These are phyloP conservation scores for Plebejus argus DNA, from an alignment of 2,888 invertebrate genomes.

Conservation along the genomic window DNA sequence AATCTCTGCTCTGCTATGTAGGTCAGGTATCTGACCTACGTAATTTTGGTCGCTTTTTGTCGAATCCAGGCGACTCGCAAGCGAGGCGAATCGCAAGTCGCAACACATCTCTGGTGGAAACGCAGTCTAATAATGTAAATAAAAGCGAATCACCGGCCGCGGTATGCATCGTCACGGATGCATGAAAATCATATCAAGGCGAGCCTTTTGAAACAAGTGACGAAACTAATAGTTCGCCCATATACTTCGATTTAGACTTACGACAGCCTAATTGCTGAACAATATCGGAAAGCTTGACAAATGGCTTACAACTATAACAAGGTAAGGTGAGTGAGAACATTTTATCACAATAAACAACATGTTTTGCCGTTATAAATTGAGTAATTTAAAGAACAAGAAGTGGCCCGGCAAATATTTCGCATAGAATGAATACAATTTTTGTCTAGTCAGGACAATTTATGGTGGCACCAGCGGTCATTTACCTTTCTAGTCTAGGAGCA, in stretches of 20 bases:
- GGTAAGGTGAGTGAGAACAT: neutral
- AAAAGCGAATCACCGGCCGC: neutral
- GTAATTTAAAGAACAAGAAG: neutral
- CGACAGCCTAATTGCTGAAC: slow-evolving; percentile 26
- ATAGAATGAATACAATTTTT: neutral
- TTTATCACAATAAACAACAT: neutral
- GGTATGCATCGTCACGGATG: neutral
- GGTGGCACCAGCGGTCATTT: no score
- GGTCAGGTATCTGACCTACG: no score
- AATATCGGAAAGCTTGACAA: slow-evolving; percentile 14
- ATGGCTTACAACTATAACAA: neutral
- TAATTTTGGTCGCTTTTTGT: no score
- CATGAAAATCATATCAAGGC: slow-evolving; percentile 27
- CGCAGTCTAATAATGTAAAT: no score
- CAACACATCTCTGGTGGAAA: no score
- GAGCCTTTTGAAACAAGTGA: slow-evolving; percentile 3
- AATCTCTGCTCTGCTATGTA: no score
- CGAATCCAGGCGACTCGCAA: no score
- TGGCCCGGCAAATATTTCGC: neutral
- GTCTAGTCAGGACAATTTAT: no score
- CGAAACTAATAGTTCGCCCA: slow-evolving; percentile 20
- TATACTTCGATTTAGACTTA: slow-evolving; percentile 18
- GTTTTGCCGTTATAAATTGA: neutral
- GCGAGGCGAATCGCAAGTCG: no score
- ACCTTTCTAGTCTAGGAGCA: no score